A percentile compares a stretch with the other conserved stretches of the same genome.
phyloP scores from a whole-genome alignment of 2,888 invertebrate species.

The Parapristionchus giblindavisi region DNA sequence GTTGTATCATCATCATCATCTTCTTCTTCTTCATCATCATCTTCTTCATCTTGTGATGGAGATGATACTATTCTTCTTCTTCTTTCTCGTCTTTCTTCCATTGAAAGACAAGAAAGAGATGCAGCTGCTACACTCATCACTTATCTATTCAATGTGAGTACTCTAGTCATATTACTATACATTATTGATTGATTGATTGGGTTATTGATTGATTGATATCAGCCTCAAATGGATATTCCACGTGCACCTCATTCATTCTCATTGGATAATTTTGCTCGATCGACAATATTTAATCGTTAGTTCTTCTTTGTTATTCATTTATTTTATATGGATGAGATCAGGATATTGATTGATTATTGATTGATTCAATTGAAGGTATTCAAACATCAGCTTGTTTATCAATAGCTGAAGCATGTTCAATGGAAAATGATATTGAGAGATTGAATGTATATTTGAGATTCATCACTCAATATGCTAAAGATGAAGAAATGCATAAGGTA shows the following conservation, averaged over 20 bases:
- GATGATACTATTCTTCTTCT: constrained; percentile 1
- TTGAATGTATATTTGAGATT: constrained; percentile 8
- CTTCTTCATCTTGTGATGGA: background rate
- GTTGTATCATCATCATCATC: background rate
- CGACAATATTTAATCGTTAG: constrained; percentile 3
- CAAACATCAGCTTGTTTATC: constrained; percentile 1
- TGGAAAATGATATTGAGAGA: constrained; percentile 6
- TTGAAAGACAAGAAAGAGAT: constrained; percentile 17
- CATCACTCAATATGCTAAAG: constrained; percentile 13
- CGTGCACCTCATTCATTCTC: background rate
- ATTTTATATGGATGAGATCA: background rate
- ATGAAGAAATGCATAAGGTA: constrained; percentile 23
- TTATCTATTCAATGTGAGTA: constrained; percentile 10
- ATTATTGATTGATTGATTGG: background rate
- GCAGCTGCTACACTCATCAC: constrained; percentile 10
- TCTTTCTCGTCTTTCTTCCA: constrained; percentile 8
- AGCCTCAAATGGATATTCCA: constrained; percentile 3
- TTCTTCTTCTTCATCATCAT: constrained; percentile 9
- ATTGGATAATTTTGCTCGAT: background rate
- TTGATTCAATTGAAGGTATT: background rate
- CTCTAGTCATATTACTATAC: background rate
- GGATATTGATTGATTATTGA: background rate
- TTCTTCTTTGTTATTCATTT: background rate
- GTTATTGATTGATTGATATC: background rate
- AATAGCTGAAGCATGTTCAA: background rate